Base-by-base conservation (phyloP, 2,888 invertebrate genomes). In the Aporophyla lueneburgensis region DNA sequence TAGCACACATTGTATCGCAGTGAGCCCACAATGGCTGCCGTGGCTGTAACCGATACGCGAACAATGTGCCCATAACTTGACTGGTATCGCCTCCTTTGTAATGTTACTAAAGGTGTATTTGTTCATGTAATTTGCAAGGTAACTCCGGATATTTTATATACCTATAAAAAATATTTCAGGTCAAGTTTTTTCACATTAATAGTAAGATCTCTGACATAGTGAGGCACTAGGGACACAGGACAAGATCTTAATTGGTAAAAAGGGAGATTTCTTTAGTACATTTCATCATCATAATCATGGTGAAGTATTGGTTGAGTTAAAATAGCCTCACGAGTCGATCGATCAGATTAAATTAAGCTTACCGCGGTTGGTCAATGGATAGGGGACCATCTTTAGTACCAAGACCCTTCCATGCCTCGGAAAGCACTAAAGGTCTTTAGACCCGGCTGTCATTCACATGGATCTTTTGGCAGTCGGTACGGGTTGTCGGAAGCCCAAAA, bases 31-130 rank as follows among this genome's bases (percentile, higher is more conserved):
- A 86, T 85, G 53, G 78, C 62, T 54, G 72, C 58, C 76, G 78
- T 83, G 80, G 80, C 70, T 80, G 83, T 74, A 83, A 80, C 87
- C 83, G 69, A 83, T 85, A 80, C 74, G 56, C 62, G 71, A 78
- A 86, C 86, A 86, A 86, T 86, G 51, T 40, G 53, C 66, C 61
- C 65, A 69, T 83, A 83, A 83, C 81, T 84, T 80, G 67, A 74
- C 76, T 69, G 49, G 66, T 77, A 83, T 76, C 72, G 54, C 49
- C 58, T 59, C 73, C 76, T 73, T 86, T 83, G 76, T 78, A 75
- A 76, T 66, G 27, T 54, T 71, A 59, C 56, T 63, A 71, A 62
- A 74, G 66, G 74, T 79, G 54, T 74, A 76, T 76, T 74, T 84
- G 78, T 73, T 46, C 14, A 61, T 61, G 9, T 73, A 65, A 74